These are phyloP conservation scores for Vidua macroura DNA, from an alignment of 2,113 vertebrate genomes.

Conservation along the genomic window DNA sequence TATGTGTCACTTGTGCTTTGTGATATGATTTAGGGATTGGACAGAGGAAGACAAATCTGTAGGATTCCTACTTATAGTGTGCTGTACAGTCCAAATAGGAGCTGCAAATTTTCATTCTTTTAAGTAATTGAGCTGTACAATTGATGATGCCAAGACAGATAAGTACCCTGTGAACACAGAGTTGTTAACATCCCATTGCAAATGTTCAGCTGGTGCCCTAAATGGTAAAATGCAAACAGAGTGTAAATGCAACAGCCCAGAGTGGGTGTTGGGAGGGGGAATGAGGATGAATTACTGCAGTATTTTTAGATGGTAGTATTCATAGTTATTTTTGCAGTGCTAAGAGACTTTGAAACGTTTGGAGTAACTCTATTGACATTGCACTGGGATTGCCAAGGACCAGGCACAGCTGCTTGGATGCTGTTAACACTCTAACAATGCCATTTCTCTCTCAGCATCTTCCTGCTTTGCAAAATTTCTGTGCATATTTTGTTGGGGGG, in stretches of 20 bases:
- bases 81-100: neutral
- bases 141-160: neutral
- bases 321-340: neutral
- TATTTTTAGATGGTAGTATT: neutral
- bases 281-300: neutral
- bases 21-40: neutral
- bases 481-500: neutral
- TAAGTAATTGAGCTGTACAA: neutral
- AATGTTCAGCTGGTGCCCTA: neutral
- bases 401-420: neutral
- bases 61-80: neutral
- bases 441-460: conserved; percentile 6
- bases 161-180: neutral
- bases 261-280: neutral
- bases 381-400: neutral
- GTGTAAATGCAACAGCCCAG: neutral
- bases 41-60: neutral
- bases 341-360: neutral
- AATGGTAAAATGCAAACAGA: neutral
- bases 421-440: neutral
- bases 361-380: neutral
- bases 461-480: neutral
- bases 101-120: neutral
- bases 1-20: neutral
- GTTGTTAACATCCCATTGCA: neutral